Base-by-base conservation (phyloP, 2,888 invertebrate genomes). In the Drepana falcataria region DNA sequence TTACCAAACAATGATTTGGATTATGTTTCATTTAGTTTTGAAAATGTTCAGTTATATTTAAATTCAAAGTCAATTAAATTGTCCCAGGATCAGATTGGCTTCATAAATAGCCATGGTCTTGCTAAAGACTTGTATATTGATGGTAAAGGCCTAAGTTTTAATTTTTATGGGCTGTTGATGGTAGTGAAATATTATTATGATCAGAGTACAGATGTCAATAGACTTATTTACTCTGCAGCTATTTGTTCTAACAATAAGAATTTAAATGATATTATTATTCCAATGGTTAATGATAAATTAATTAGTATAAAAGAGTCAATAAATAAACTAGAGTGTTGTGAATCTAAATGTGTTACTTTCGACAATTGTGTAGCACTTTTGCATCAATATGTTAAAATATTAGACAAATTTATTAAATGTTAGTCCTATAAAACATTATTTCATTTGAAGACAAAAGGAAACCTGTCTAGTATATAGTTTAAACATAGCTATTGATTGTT, bases 1-100 rank as follows among this genome's bases (percentile, higher is more conserved):
- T 80, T 95, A 59, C 92, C 93, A 0, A 73, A 85, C 4, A 97
- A 96, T 89, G 89, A 92, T 41, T 86, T 95, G 66, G 95, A 96
- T 80, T 92, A 85, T 75, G 92, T 96, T 53, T 83, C 91, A 53
- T 93, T 96, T 68, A 76, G 84, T 41, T 89, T 94, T 69, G 83
- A 87, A 47, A 92, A 93, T 67, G 77, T 95, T 47, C 76, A 90
- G 60, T 62, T 74, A 48, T 91, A 89, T 64, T 71, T 92, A 44
- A 76, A 68, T 55, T 62, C 68, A n/a, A 79, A 68, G 51, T 71
- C 71, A n/a, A 75, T 81, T 0, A 82, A 76, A 52, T 75, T 92
- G 58, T 92, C 93, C 37, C 85, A 87, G 51, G 93, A 93, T 58
- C 93, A 94, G 72, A 92, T 92, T 56, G 91, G 92, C 59, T 96